phyloP scores from a whole-genome alignment of 2,113 vertebrate species.

The Pionites leucogaster region DNA sequence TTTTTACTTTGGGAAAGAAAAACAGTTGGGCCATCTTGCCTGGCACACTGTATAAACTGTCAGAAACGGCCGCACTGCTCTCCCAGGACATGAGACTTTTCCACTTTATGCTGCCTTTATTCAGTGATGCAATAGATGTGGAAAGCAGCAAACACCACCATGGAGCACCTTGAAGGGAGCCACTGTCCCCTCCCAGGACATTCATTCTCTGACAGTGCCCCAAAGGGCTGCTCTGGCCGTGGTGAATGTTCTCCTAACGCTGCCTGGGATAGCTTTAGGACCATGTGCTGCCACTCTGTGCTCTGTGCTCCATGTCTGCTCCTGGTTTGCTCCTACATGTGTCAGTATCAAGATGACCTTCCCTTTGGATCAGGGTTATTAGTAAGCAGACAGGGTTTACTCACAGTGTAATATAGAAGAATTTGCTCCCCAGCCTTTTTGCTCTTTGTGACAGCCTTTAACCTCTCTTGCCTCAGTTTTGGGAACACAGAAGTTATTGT shows the following conservation, averaged over 20 bases:
- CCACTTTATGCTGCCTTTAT: neutral
- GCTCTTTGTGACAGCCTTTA: neutral
- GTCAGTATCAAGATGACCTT: neutral
- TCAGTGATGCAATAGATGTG: neutral
- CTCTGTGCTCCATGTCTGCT: neutral
- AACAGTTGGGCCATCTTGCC: neutral
- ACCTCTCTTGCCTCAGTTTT: neutral
- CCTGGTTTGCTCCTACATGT: rapidly evolving
- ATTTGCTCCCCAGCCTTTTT: neutral
- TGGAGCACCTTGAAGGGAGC: neutral
- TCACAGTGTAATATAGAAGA: neutral
- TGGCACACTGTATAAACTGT: neutral
- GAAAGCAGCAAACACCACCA: neutral
- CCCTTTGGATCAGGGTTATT: neutral
- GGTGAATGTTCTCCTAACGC: neutral
- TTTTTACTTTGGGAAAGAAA: neutral
- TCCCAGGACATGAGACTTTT: neutral
- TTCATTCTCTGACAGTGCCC: neutral
- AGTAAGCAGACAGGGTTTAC: neutral
- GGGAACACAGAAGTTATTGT: neutral
- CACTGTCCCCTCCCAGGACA: rapidly evolving
- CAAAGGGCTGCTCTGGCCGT: neutral
- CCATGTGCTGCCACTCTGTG: rapidly evolving
- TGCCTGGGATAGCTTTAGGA: neutral
- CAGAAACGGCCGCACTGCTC: neutral